Conservation (phyloP, 2,888 invertebrate species). For the Torymus texanus region DNA sequence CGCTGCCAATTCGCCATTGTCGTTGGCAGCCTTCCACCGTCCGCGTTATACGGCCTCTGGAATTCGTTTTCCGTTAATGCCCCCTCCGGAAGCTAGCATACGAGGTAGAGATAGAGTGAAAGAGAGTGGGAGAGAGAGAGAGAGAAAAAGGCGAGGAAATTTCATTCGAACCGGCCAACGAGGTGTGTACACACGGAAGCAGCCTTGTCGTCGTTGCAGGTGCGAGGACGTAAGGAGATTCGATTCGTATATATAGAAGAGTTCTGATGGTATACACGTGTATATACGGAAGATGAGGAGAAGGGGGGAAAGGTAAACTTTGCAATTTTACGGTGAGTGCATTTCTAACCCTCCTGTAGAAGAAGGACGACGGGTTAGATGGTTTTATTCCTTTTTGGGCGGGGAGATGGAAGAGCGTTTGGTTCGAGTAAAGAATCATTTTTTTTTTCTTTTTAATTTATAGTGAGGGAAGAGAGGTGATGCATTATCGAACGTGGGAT, state of each 20-base stretch:
- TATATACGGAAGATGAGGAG: too few species aligned
- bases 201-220: background rate
- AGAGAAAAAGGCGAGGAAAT: slow-evolving; percentile 10
- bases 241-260: too few species aligned
- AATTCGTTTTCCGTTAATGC: slow-evolving; percentile 56
- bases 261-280: too few species aligned
- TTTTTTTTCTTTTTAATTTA: too few species aligned
- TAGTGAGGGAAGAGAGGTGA: too few species aligned
- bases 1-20: slow-evolving; percentile 70
- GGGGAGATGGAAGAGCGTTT: too few species aligned
- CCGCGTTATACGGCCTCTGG: slow-evolving; percentile 5
- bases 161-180: slow-evolving; percentile 15
- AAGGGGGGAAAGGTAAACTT: slow-evolving; percentile 3
- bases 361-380: too few species aligned
- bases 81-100: background rate
- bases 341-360: background rate
- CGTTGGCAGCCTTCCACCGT: slow-evolving; percentile 68
- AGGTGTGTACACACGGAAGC: slow-evolving; percentile 12
- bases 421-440: too few species aligned
- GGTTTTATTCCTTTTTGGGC: background rate
- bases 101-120: too few species aligned
- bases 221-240: too few species aligned
- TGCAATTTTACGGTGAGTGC: slow-evolving; percentile 10
- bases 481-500: too few species aligned
- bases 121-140: too few species aligned